phyloP scores from a whole-genome alignment of 2,113 vertebrate species.

The Hippocampus mohnikei region DNA sequence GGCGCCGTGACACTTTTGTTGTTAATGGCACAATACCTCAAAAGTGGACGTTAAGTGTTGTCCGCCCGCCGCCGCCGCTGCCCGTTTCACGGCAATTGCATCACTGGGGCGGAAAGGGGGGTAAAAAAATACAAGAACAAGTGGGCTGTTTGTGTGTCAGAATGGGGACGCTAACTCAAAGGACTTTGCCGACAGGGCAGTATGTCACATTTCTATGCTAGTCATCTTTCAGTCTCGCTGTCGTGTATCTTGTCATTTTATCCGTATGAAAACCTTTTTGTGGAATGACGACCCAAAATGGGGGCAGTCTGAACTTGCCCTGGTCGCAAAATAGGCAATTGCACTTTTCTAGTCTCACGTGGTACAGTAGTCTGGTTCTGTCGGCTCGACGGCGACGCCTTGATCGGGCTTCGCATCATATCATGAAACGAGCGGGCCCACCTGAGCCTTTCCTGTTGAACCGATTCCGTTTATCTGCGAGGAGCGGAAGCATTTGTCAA shows the following conservation, averaged over 20 bases:
- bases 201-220: constrained; percentile 18
- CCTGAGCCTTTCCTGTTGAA: constrained; percentile 48
- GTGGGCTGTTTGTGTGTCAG: constrained; percentile 35
- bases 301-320: neutral
- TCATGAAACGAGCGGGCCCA: constrained; percentile 18
- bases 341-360: neutral
- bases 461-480: constrained; percentile 52
- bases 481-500: constrained; percentile 57
- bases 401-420: constrained; percentile 17
- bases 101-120: constrained; percentile 13
- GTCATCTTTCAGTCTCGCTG: neutral
- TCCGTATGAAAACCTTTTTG: too few species aligned
- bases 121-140: constrained; percentile 21
- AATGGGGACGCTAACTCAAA: constrained; percentile 29
- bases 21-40: constrained; percentile 63
- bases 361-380: neutral
- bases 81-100: constrained; percentile 56
- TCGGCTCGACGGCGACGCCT: neutral
- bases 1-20: constrained; percentile 53
- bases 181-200: constrained; percentile 15
- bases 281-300: neutral
- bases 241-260: too few species aligned
- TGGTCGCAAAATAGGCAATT: neutral
- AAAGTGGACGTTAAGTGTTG: constrained; percentile 62
- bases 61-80: constrained; percentile 37